Evolutionary conservation across 2,797 vertebrate species (phyloP).

Genomic region (Nyctalus aviator): DNA sequence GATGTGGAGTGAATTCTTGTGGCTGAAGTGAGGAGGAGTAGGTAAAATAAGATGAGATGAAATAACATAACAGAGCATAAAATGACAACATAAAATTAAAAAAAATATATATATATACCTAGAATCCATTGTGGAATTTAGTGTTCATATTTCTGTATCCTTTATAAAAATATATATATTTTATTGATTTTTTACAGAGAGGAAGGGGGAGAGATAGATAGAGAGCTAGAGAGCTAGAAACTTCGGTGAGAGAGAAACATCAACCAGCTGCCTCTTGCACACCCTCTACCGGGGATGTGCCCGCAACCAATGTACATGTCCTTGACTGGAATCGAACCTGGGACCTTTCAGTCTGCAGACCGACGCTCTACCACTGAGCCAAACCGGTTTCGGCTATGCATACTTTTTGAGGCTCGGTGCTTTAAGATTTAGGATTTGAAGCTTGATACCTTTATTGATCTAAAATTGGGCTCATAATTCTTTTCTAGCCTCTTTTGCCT

Average conservation of each 20-base stretch:
- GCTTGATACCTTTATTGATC: not conserved
- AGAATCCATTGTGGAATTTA: not conserved
- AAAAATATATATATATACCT: not conserved
- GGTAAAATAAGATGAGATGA: not conserved
- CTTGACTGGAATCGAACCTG: too few relatives aligned
- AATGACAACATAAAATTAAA: not conserved
- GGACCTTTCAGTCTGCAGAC: too few relatives aligned
- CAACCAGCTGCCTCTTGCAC: too few relatives aligned
- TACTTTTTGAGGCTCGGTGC: not conserved
- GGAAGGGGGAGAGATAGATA: too few relatives aligned
- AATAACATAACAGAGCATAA: not conserved
- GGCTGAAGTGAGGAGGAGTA: not conserved
- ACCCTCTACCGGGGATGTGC: too few relatives aligned
- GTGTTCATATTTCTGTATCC: not conserved
- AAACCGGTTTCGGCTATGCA: too few relatives aligned
- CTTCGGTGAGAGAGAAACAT: too few relatives aligned
- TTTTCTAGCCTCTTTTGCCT: too few relatives aligned
- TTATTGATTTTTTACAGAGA: too few relatives aligned
- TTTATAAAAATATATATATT: not conserved
- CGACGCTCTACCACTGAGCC: too few relatives aligned
- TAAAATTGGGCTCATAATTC: not conserved
- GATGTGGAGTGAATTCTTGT: not conserved
- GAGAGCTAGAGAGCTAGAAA: too few relatives aligned
- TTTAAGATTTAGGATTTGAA: slow-evolving; percentile 26
- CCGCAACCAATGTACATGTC: too few relatives aligned